A percentile compares a stretch with the other conserved stretches of the same genome.
Evolutionary conservation across 2,888 invertebrate genomes (phyloP).

Genomic region (Agrilus biguttatus): DNA sequence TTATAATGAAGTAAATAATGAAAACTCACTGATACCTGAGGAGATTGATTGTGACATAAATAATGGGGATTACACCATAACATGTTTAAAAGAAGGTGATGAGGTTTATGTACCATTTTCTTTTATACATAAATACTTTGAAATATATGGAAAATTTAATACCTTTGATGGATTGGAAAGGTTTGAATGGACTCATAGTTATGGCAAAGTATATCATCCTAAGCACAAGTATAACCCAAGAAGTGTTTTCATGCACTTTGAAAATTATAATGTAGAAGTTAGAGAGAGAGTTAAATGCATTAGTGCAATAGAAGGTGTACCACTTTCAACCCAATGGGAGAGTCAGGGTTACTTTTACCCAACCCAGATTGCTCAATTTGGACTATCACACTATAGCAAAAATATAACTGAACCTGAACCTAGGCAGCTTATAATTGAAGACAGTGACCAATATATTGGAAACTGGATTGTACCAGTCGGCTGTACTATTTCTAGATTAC

Average conservation of each 20-base stretch:
- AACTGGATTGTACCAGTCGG: constrained; percentile 64
- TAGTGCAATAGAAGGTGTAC: constrained; percentile 85
- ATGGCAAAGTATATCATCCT: constrained; percentile 79
- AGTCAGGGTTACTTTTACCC: constrained; percentile 92
- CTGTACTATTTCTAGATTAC: constrained; percentile 47
- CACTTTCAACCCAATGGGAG: constrained; percentile 95
- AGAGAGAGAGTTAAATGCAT: constrained; percentile 93
- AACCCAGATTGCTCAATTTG: constrained; percentile 97
- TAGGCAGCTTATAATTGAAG: constrained; percentile 55
- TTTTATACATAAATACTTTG: constrained; percentile 86
- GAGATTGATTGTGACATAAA: constrained; percentile 82
- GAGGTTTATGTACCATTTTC: constrained; percentile 88
- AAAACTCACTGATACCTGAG: constrained; percentile 34
- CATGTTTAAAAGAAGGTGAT: constrained; percentile 65
- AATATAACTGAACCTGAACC: constrained; percentile 78
- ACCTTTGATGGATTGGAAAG: constrained; percentile 58
- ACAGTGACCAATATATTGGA: constrained; percentile 51
- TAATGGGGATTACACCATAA: constrained; percentile 32
- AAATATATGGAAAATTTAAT: constrained; percentile 79
- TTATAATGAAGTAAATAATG: constrained; percentile 19
- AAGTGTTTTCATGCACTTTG: constrained; percentile 92
- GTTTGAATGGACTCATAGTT: constrained; percentile 92
- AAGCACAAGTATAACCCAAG: constrained; percentile 78
- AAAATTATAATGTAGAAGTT: constrained; percentile 95
- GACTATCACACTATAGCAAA: constrained; percentile 93